Base-by-base conservation (phyloP, 2,113 vertebrate genomes). In the Columba livia region DNA sequence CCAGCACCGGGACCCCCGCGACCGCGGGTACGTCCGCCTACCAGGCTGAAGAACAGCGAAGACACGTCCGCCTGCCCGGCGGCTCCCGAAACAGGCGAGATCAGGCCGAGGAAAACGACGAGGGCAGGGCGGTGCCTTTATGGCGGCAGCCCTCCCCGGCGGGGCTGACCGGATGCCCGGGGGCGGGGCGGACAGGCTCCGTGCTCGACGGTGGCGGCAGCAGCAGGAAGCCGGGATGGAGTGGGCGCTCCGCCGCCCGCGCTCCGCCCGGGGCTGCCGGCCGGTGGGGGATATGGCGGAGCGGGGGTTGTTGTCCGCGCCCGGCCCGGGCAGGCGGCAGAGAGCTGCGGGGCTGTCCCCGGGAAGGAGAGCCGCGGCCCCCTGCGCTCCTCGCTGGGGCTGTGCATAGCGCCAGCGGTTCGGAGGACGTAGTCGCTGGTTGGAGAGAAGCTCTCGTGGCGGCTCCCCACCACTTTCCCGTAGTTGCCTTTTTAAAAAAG, bases 71-170 rank as follows among this genome's bases (percentile, higher is more conserved):
- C 72, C 66, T 7, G 48, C 34, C 14, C 20, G 5, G 50, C 42
- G 16, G 15, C 42, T 44, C 42, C 42, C 42, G 42, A 44, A 44
- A 16, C 16, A 6, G 42, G 42, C 42, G 42, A 44, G 42, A 44
- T 16, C 42, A 44, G 42, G 42, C 19, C 38, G 5, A 2, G 4
- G 1, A 6, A 1, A 2, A 1, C 10, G 6, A 4, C 6, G 7
- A 10, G 11, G 29, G 44, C 19, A 13, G 9, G 19, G 31, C 5
- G 23, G 29, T 6, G 34, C 77, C 36, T 79, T 70, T 74, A 66
- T 40, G 10, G 1, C 0, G 5, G 32, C 47, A 21, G 38, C 80
- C 80, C 77, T 50, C 56, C 88, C 66, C 28, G 21, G 15, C 19
- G 4, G 91, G 65, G 65, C 25, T 56, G 50, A 60, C 66, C 61